phyloP scores from a whole-genome alignment of 2,888 invertebrate genomes.

The Strigamia crassipes region DNA sequence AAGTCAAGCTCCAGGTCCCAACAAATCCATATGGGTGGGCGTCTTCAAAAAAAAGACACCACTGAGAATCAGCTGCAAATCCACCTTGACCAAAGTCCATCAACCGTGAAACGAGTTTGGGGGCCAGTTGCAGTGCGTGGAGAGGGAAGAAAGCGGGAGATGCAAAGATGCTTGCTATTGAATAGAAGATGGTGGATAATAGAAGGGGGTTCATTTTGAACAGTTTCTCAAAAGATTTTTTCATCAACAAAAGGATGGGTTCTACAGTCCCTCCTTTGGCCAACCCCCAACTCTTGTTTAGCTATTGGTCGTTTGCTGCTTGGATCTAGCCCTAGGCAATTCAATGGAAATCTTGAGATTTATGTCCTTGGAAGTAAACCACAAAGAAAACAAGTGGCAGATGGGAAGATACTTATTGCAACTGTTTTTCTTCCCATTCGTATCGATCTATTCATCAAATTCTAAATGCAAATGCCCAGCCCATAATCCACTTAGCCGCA shows the following conservation, averaged over 20 bases:
- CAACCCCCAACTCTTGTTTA: slow-evolving; percentile 27
- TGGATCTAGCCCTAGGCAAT: background rate
- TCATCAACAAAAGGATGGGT: slow-evolving; percentile 18
- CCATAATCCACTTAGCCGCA: slow-evolving; percentile 17
- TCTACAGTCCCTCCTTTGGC: background rate
- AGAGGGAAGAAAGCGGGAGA: background rate
- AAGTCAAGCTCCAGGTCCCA: slow-evolving; percentile 9
- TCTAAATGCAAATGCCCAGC: slow-evolving; percentile 3
- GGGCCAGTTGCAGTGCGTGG: background rate
- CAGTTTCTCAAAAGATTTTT: slow-evolving; percentile 20
- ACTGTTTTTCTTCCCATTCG: slow-evolving; percentile 28
- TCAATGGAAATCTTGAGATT: slow-evolving; percentile 15
- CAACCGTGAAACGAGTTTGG: slow-evolving; percentile 34
- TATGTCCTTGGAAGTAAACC: slow-evolving; percentile 16
- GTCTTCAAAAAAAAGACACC: background rate
- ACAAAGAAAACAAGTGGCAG: slow-evolving; percentile 34
- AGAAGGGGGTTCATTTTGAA: slow-evolving; percentile 12
- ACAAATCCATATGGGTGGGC: slow-evolving; percentile 30
- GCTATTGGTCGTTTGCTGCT: slow-evolving; percentile 12
- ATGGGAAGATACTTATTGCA: slow-evolving; percentile 24
- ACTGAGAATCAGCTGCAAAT: slow-evolving; percentile 19
- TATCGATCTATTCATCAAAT: slow-evolving; percentile 5
- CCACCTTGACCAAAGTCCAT: slow-evolving; percentile 22
- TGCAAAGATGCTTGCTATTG: background rate
- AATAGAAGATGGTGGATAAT: slow-evolving; percentile 14